These are phyloP conservation scores for Gonioctena quinquepunctata DNA, from an alignment of 1,140 invertebrate species.

Conservation along the genomic window DNA sequence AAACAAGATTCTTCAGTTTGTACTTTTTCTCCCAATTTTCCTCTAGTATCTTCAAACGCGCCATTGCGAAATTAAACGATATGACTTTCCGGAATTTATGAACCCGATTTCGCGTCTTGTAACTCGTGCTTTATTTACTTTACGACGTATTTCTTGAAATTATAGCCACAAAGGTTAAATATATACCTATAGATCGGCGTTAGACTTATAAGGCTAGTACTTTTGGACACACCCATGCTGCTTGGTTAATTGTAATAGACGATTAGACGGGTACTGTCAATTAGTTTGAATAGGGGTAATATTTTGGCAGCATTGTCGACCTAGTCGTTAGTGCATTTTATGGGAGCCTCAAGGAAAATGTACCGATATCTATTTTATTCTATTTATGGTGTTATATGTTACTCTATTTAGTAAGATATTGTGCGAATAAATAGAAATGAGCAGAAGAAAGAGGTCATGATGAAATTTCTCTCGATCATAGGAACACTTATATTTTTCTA, in stretches of 20 bases:
- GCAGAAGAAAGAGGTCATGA: too few species aligned
- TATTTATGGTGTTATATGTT: too few species aligned
- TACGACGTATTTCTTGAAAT: slow-evolving; percentile 3
- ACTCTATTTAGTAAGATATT: too few species aligned
- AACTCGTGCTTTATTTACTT: slow-evolving; percentile 8
- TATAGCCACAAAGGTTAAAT: slow-evolving; percentile 5
- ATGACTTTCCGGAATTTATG: slow-evolving; percentile 28
- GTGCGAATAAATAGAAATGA: too few species aligned
- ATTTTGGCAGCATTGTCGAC: not conserved
- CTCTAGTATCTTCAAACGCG: too few species aligned
- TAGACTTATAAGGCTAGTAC: slow-evolving; percentile 6
- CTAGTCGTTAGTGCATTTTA: not conserved
- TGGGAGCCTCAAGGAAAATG: too few species aligned
- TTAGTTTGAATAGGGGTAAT: slow-evolving; percentile 1
- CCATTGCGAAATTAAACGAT: slow-evolving; percentile 33
- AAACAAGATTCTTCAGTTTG: too few species aligned
- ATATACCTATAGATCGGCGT: slow-evolving; percentile 12
- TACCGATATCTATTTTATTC: too few species aligned
- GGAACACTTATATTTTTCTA: too few species aligned
- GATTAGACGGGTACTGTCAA: not conserved
- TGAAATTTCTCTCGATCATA: too few species aligned
- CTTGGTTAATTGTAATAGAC: slow-evolving; percentile 12
- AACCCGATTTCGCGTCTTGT: not conserved
- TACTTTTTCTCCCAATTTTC: too few species aligned
- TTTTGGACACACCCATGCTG: slow-evolving; percentile 7